Evolutionary conservation across 2,888 invertebrate genomes (phyloP), one percentile per base, ranked within the genome.

Genomic region (Panzeria rudis): DNA sequence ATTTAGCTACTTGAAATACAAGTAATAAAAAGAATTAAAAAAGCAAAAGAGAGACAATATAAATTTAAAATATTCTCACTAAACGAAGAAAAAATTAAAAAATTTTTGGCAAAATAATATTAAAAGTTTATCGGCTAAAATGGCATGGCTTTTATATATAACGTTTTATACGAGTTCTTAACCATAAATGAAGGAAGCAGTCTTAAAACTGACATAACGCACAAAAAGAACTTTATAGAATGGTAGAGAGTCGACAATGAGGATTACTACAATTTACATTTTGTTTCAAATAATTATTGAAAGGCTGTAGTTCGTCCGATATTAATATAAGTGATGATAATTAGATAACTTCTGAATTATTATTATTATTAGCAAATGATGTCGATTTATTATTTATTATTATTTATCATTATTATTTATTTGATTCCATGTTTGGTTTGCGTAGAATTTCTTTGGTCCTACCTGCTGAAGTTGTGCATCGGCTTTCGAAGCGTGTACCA

Each of bases 1-100:
- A 83, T 83, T 83, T 72, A 35, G 72, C 68, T 61, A 73, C 83
- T 76, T 62, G 62, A 71, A 71, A 62, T 52, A 62, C 62, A 62
- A 59, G 54, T 56, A 72, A 56, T 11, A 25, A 47, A 64, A 41
- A 54, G 71, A 41, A 54, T 64, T 38, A 25, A 32, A 76, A 64
- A 23, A 35, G 8, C 11, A 4, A 52, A 8, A 38, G 17, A 32
- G 52, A 29, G 17, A 38, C 20, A 78, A 62, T 17, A 41, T 71
- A 35, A 41, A 23, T 47, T 54, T 41, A 29, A 54, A 52, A 54
- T 44, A 29, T n/a, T 32, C 32, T 11, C 11, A 35, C 6, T 13
- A 3, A 32, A 76, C 25, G 29, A 56, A 23, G 20, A 23, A 38
- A 50, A 73, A 38, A 75, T 61, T 35, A 50, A 61, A 44, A 71